A percentile compares a stretch with the other conserved stretches of the same genome.
phyloP scores from a whole-genome alignment of 2,888 invertebrate genomes.

The Ormia ochracea region DNA sequence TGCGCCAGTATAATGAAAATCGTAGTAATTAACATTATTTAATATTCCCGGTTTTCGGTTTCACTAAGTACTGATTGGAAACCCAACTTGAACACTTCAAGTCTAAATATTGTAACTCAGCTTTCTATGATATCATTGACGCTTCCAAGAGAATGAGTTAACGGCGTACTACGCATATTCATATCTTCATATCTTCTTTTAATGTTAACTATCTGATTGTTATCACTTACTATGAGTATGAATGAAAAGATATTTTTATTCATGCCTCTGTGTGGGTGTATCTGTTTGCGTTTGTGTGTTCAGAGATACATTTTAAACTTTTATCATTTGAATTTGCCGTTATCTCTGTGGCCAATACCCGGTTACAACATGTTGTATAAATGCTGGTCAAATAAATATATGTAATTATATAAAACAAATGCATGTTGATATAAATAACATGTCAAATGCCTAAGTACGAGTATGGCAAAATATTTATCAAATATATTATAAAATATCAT shows the following conservation, averaged over 20 bases:
- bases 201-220: slow-evolving; percentile 27
- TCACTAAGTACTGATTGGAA: too few relatives aligned
- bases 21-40: too few relatives aligned
- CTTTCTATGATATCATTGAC: too few relatives aligned
- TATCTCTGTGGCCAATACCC: slow-evolving; percentile 41
- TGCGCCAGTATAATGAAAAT: too few relatives aligned
- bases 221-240: slow-evolving; percentile 23
- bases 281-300: background rate
- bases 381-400: slow-evolving; percentile 46
- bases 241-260: background rate
- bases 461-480: slow-evolving; percentile 22
- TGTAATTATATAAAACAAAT: slow-evolving; percentile 28
- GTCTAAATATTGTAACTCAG: too few relatives aligned
- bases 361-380: slow-evolving; percentile 26
- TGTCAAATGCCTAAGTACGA: slow-evolving; percentile 6
- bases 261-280: background rate
- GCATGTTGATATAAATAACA: slow-evolving; percentile 27
- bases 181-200: background rate
- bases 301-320: background rate
- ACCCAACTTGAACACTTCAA: too few relatives aligned
- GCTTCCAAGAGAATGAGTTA: too few relatives aligned
- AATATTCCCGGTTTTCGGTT: too few relatives aligned
- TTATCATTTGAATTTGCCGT: slow-evolving; percentile 18
- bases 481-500: background rate
- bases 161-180: background rate